Conservation (phyloP, 2,888 invertebrate species). For the Drosophila siamana region DNA sequence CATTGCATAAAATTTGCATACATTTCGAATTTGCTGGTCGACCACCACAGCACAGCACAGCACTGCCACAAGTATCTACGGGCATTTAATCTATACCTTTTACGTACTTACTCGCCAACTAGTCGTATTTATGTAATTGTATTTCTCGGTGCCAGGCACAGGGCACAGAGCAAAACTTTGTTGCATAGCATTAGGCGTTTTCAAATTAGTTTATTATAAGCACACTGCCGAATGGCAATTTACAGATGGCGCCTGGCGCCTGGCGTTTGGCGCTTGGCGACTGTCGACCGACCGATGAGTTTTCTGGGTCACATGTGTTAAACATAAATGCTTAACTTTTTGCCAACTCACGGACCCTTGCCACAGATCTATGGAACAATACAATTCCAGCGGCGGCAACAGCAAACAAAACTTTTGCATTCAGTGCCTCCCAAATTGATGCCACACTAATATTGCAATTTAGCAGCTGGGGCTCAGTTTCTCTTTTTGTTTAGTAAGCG, state of each 20-base stretch:
- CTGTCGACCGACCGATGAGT: not conserved
- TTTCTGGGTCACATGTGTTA: constrained; percentile 68
- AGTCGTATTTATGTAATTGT: constrained; percentile 64
- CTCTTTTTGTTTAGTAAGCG: constrained; percentile 9
- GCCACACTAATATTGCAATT: constrained; percentile 52
- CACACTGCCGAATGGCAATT: too few species aligned
- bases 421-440: constrained; percentile 49
- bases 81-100: too few species aligned
- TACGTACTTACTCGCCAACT: too few species aligned
- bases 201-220: constrained; percentile 72
- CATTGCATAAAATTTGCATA: constrained; percentile 64
- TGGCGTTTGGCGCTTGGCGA: not conserved
- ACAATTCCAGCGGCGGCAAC: not conserved
- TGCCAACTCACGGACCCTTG: constrained; percentile 12
- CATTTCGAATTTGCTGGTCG: constrained; percentile 65
- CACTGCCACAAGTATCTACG: too few species aligned
- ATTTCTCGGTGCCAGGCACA: constrained; percentile 39
- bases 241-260: constrained; percentile 31
- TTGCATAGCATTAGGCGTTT: constrained; percentile 38
- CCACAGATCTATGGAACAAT: not conserved
- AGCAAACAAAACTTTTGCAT: constrained; percentile 41
- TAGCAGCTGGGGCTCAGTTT: constrained; percentile 34
- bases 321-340: constrained; percentile 68
- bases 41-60: too few species aligned
- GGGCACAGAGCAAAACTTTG: constrained; percentile 41